Evolutionary conservation across 2,888 invertebrate genomes (phyloP).

Genomic region (Boloria selene): DNA sequence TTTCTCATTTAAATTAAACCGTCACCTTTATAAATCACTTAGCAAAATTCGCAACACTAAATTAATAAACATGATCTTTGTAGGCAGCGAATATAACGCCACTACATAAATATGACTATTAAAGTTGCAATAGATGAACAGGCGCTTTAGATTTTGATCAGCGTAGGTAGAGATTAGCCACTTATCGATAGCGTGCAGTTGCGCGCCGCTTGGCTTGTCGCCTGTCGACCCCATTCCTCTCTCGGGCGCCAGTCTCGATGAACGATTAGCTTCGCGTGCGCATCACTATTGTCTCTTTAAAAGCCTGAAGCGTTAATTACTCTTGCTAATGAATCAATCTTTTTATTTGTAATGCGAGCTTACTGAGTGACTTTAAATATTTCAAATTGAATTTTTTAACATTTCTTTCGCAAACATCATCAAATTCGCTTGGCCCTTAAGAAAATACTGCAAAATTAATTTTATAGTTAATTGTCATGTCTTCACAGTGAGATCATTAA

Average conservation of each 20-base stretch:
- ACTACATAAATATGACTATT: constrained; percentile 41
- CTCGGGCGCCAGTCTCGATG: constrained; percentile 60
- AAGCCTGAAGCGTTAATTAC: constrained; percentile 43
- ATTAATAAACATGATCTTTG: constrained; percentile 29
- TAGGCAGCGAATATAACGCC: constrained; percentile 31
- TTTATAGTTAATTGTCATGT: constrained; percentile 26
- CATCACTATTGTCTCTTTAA: constrained; percentile 71
- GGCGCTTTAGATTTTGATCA: constrained; percentile 47
- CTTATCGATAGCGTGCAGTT: constrained; percentile 60
- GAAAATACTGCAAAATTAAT: constrained; percentile 11
- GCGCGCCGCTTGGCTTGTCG: constrained; percentile 56
- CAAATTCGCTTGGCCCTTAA: neutral
- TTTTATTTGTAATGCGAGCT: constrained; percentile 34
- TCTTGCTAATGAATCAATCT: constrained; percentile 40
- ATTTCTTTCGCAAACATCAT: constrained; percentile 3
- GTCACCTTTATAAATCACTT: constrained; percentile 16
- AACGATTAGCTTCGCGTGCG: constrained; percentile 60
- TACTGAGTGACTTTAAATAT: constrained; percentile 7
- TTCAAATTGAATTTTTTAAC: constrained; percentile 4
- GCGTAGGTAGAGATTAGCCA: constrained; percentile 49
- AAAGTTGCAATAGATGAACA: constrained; percentile 44
- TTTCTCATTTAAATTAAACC: constrained; percentile 19
- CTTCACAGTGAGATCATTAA: constrained; percentile 23
- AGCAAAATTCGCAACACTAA: constrained; percentile 29
- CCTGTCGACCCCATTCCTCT: constrained; percentile 55